A percentile compares a stretch with the other conserved stretches of the same genome.
These are phyloP conservation scores for Hippopotamus amphibius DNA, from an alignment of 2,113 vertebrate species.

Conservation along the genomic window DNA sequence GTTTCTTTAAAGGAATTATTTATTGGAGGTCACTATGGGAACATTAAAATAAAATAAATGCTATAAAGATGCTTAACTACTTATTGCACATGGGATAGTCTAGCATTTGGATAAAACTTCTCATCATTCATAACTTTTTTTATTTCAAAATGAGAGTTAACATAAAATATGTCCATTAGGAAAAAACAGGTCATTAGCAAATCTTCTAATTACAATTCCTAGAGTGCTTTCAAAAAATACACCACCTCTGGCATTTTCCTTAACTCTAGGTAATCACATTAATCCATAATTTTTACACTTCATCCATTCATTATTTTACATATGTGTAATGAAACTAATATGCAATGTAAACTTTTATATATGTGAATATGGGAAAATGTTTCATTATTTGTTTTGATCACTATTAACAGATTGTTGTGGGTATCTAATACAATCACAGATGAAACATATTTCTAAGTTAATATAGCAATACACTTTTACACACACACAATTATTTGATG, in stretches of 20 bases:
- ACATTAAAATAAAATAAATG: constrained; percentile 47
- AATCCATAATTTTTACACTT: not conserved
- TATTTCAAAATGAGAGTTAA: constrained; percentile 52
- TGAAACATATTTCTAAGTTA: not conserved
- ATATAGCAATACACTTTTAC: not conserved
- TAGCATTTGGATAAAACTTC: constrained; percentile 39
- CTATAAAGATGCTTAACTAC: not conserved
- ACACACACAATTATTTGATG: not conserved
- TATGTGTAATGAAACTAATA: not conserved
- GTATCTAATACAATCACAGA: not conserved
- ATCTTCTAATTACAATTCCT: constrained; percentile 25
- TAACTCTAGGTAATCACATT: not conserved
- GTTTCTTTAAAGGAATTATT: not conserved
- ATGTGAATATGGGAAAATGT: not conserved
- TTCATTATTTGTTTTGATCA: not conserved
- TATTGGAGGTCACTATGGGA: not conserved
- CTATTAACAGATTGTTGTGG: not conserved
- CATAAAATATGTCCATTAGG: constrained; percentile 47
- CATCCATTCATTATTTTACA: not conserved
- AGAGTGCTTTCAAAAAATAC: constrained; percentile 6
- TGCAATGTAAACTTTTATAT: not conserved
- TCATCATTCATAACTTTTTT: constrained; percentile 17
- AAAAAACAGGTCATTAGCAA: constrained; percentile 64
- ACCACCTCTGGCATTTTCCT: not conserved
- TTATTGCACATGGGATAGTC: constrained; percentile 27